A percentile compares a stretch with the other conserved stretches of the same genome.
Conservation (phyloP, 2,113 vertebrate species). For the Rhabdomys dilectus region DNA sequence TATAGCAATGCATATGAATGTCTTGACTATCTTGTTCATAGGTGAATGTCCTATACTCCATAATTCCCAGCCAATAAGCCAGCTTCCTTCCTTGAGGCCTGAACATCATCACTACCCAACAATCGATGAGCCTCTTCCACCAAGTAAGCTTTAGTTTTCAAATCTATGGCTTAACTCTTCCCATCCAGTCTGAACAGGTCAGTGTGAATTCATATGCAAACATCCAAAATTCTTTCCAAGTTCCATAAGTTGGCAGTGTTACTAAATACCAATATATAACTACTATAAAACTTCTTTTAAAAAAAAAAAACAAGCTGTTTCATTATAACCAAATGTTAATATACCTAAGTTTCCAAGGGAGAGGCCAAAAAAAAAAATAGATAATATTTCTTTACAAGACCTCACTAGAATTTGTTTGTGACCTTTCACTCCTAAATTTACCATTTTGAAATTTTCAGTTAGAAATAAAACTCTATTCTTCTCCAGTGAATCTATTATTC, state of each 20-base stretch:
- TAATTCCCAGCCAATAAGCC: conserved; percentile 94
- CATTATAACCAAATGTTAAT: neutral
- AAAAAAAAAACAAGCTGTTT: neutral
- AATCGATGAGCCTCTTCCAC: conserved; percentile 97
- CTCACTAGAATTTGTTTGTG: conserved; percentile 6
- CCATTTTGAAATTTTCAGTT: neutral
- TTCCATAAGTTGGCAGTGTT: neutral
- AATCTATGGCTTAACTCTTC: conserved; percentile 84
- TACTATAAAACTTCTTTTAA: conserved; percentile 1
- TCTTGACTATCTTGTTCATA: conserved; percentile 90
- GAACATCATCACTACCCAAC: conserved; percentile 97
- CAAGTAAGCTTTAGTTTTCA: conserved; percentile 95
- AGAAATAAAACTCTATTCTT: neutral
- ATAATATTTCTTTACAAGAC: conserved; percentile 47
- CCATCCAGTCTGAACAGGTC: conserved; percentile 84
- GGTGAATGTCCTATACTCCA: conserved; percentile 92
- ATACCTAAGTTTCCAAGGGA: conserved; percentile 19
- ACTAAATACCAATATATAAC: neutral
- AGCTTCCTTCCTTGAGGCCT: conserved; percentile 95
- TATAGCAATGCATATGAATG: conserved; percentile 86
- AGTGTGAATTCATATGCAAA: conserved; percentile 83
- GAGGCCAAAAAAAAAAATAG: neutral
- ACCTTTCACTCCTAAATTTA: conserved; percentile 41
- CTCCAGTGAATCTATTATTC: neutral
- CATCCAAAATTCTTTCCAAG: conserved; percentile 54